Evolutionary conservation across 2,888 invertebrate species (phyloP).

Genomic region (Heliothis peltigera): DNA sequence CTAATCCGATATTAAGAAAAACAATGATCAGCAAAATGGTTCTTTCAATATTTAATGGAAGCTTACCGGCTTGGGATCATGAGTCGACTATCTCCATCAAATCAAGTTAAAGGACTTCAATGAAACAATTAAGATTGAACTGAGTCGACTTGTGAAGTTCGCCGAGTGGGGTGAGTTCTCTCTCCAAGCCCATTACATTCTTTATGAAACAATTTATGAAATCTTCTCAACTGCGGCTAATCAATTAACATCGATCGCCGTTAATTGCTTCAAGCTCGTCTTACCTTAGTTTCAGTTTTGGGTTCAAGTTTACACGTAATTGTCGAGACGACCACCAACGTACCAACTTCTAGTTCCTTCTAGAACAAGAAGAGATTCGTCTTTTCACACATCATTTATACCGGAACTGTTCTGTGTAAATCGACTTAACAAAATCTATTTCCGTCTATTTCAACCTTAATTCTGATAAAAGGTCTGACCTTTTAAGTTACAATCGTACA

Average conservation of each 20-base stretch:
- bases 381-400: too few relatives aligned
- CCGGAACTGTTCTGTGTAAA: not conserved
- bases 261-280: slow-evolving; percentile 54
- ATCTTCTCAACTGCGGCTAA: slow-evolving; percentile 62
- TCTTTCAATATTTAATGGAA: slow-evolving; percentile 62
- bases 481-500: slow-evolving; percentile 5
- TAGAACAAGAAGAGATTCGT: not conserved
- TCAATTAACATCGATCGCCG: slow-evolving; percentile 68
- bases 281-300: slow-evolving; percentile 38
- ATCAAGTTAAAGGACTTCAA: slow-evolving; percentile 65
- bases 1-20: slow-evolving; percentile 54
- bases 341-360: slow-evolving; percentile 1
- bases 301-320: slow-evolving; percentile 33
- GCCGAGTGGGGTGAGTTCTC: slow-evolving; percentile 45
- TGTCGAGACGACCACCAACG: slow-evolving; percentile 7
- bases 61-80: slow-evolving; percentile 59
- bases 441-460: not conserved
- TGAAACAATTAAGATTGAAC: slow-evolving; percentile 74
- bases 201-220: slow-evolving; percentile 75
- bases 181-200: slow-evolving; percentile 72
- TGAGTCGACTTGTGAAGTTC: slow-evolving; percentile 69
- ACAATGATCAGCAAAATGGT: slow-evolving; percentile 63
- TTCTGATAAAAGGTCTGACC: slow-evolving; percentile 5
- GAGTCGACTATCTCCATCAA: slow-evolving; percentile 57
- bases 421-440: not conserved